Evolutionary conservation across 2,888 invertebrate species (phyloP).

Genomic region (Bruchidius siliquastri): DNA sequence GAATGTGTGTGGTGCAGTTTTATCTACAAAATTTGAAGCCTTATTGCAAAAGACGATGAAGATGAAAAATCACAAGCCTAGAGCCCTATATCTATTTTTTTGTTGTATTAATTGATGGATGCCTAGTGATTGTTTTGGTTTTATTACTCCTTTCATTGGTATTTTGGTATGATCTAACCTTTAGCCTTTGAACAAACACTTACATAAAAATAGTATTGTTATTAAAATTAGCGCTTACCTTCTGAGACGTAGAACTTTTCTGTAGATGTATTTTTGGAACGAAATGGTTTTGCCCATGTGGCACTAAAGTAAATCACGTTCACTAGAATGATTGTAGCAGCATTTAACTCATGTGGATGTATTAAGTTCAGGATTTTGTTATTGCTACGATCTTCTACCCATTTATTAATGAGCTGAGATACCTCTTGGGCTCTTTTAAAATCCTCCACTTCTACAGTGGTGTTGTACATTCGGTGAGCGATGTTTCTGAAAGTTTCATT

Average conservation of each 20-base stretch:
- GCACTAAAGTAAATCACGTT: conserved; percentile 42
- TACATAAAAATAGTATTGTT: no score
- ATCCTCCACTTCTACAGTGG: conserved; percentile 6
- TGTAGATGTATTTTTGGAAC: conserved; percentile 21
- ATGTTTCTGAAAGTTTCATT: conserved; percentile 53
- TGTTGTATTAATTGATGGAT: no score
- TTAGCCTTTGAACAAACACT: no score
- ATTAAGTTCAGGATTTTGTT: conserved; percentile 39
- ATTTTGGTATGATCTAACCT: no score
- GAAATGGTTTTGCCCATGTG: conserved; percentile 31
- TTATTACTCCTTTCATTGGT: no score
- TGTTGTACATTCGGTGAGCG: conserved; percentile 49
- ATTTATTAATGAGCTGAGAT: conserved; percentile 35
- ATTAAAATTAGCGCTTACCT: background rate
- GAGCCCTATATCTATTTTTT: no score
- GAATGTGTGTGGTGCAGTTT: no score
- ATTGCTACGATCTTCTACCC: conserved; percentile 41
- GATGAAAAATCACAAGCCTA: no score
- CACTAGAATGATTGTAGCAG: conserved; percentile 34
- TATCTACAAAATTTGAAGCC: no score
- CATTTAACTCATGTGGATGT: conserved; percentile 22
- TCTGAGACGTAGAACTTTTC: conserved; percentile 28
- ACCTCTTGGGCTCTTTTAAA: conserved; percentile 12
- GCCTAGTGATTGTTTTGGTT: no score
- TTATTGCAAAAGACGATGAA: no score